Evolutionary conservation across 2,113 vertebrate species (phyloP).

Genomic region (Gallinago media): DNA sequence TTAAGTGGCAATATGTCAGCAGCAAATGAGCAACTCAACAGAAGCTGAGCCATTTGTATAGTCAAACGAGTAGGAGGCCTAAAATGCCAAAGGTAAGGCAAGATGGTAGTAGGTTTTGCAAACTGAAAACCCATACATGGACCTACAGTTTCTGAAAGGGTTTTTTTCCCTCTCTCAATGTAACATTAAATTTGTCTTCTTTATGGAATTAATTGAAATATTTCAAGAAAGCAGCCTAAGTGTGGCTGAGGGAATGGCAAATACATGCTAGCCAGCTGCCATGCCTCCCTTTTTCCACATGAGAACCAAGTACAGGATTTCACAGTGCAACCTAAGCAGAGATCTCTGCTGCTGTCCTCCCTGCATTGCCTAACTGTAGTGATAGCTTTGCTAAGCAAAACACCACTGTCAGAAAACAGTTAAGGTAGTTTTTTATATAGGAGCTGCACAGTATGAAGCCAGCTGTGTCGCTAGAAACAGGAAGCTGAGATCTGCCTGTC

Average conservation of each 20-base stretch:
- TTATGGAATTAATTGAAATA: neutral
- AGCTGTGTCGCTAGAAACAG: neutral
- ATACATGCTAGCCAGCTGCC: neutral
- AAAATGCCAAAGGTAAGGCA: neutral
- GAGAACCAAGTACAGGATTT: neutral
- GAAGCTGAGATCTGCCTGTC: accelerated
- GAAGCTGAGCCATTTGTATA: neutral
- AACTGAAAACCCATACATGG: neutral
- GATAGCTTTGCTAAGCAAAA: neutral
- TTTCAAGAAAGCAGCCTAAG: neutral
- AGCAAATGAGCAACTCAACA: neutral
- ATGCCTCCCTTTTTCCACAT: neutral
- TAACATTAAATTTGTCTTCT: neutral
- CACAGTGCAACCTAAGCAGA: neutral
- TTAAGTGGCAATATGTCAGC: neutral
- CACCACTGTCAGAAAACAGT: accelerated
- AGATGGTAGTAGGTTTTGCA: neutral
- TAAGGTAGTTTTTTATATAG: neutral
- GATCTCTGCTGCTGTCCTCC: neutral
- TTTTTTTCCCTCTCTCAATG: neutral
- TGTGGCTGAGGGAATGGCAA: neutral
- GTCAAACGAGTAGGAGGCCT: neutral
- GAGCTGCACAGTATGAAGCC: neutral
- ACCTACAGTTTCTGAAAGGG: neutral
- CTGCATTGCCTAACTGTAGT: neutral